A percentile compares a stretch with the other conserved stretches of the same genome.
Evolutionary conservation across 2,888 invertebrate genomes (phyloP).

Genomic region (Hypolimnas misippus): DNA sequence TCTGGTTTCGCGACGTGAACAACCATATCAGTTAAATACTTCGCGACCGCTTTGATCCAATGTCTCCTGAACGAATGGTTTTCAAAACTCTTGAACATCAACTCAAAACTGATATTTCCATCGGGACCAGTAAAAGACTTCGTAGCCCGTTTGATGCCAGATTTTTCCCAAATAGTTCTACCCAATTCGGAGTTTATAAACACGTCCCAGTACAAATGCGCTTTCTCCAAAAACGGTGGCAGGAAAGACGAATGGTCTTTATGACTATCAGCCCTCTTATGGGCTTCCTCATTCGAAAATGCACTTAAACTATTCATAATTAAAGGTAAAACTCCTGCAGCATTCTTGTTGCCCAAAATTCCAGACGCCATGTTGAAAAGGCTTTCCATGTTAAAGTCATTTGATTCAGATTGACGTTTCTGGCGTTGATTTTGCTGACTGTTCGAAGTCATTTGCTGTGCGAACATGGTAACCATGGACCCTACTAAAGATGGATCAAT

Average conservation of each 20-base stretch:
- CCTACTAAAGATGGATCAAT: constrained; percentile 82
- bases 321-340: constrained; percentile 85
- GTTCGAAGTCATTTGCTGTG: constrained; percentile 64
- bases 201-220: constrained; percentile 90
- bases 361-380: constrained; percentile 83
- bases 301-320: constrained; percentile 86
- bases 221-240: constrained; percentile 85
- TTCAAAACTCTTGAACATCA: constrained; percentile 90
- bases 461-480: constrained; percentile 76
- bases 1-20: constrained; percentile 90
- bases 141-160: constrained; percentile 88
- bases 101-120: constrained; percentile 88
- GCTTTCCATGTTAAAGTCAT: constrained; percentile 79
- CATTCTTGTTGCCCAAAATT: constrained; percentile 75
- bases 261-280: constrained; percentile 85
- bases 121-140: constrained; percentile 87
- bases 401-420: constrained; percentile 61
- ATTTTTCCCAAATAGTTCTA: constrained; percentile 88
- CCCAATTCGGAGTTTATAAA: constrained; percentile 91
- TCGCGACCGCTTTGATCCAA: constrained; percentile 91
- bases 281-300: constrained; percentile 85
- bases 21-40: constrained; percentile 89
- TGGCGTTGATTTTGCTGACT: constrained; percentile 48
- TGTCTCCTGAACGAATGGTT: constrained; percentile 91
- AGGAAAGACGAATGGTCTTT: constrained; percentile 88